phyloP scores from a whole-genome alignment of 2,888 invertebrate genomes.

The Drosophila prostipennis region DNA sequence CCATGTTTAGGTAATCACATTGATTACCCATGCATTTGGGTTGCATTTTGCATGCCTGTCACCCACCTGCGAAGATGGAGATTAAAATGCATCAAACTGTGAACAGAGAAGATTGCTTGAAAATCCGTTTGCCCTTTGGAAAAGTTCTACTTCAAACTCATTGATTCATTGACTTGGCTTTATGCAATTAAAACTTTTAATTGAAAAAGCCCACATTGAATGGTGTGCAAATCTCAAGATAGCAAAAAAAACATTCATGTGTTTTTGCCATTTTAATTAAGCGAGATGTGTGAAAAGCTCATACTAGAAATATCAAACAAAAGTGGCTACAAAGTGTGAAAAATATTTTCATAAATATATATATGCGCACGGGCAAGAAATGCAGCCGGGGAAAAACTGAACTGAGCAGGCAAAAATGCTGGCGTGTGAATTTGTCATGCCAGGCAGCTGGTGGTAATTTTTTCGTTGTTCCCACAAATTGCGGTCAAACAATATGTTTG shows the following conservation, averaged over 20 bases:
- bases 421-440: constrained; percentile 66
- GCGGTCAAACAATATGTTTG: constrained; percentile 76
- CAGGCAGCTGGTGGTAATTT: constrained; percentile 73
- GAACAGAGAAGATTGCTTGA: background rate
- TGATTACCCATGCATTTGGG: constrained; percentile 9
- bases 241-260: constrained; percentile 1
- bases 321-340: constrained; percentile 72
- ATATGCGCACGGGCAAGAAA: background rate
- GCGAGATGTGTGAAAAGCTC: constrained; percentile 40
- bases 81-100: constrained; percentile 14
- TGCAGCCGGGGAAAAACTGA: constrained; percentile 30
- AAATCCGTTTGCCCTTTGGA: constrained; percentile 2
- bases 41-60: constrained; percentile 15
- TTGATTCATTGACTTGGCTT: constrained; percentile 36
- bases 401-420: constrained; percentile 41
- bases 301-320: constrained; percentile 37
- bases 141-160: constrained; percentile 18
- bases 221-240: constrained; percentile 6
- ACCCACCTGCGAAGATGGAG: background rate
- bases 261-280: constrained; percentile 43
- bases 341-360: constrained; percentile 74
- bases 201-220: constrained; percentile 55
- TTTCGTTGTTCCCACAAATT: constrained; percentile 63
- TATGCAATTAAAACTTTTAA: constrained; percentile 70
- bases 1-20: constrained; percentile 1